These are phyloP conservation scores for Margarornis squamiger DNA, from an alignment of 2,797 vertebrate species.

Conservation along the genomic window DNA sequence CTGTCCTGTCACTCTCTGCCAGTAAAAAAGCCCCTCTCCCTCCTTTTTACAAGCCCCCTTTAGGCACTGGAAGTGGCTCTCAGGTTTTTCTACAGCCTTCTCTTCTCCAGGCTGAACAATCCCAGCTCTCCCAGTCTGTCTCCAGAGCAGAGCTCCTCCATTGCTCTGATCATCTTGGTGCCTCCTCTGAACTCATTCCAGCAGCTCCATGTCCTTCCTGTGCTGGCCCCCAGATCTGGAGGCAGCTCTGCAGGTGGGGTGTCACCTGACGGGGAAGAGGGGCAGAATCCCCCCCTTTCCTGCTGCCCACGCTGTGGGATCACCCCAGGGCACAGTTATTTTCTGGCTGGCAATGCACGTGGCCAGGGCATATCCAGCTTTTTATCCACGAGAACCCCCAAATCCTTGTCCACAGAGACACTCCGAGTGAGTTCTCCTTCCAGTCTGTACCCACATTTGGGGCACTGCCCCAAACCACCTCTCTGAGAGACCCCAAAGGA, in stretches of 20 bases:
- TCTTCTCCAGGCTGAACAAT: fast-evolving
- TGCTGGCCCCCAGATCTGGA: background rate
- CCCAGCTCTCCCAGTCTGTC: background rate
- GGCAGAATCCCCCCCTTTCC: background rate
- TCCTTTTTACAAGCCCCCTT: background rate
- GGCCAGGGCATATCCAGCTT: background rate
- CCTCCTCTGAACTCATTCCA: background rate
- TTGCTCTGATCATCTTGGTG: fast-evolving
- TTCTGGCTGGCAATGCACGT: background rate
- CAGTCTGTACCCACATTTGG: background rate
- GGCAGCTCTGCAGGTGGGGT: background rate
- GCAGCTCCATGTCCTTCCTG: background rate
- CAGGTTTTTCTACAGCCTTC: background rate
- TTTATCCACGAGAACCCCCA: background rate
- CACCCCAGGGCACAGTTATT: background rate
- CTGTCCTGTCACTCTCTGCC: background rate
- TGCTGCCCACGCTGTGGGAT: background rate
- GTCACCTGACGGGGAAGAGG: background rate
- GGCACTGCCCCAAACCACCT: background rate
- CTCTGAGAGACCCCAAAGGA: background rate
- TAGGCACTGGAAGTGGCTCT: background rate
- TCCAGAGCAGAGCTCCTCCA: background rate
- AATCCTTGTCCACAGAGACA: background rate
- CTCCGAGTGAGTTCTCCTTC: background rate
- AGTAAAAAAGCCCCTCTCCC: background rate